Base-by-base conservation (phyloP, 2,888 invertebrate species). In the Helobdella robusta region DNA sequence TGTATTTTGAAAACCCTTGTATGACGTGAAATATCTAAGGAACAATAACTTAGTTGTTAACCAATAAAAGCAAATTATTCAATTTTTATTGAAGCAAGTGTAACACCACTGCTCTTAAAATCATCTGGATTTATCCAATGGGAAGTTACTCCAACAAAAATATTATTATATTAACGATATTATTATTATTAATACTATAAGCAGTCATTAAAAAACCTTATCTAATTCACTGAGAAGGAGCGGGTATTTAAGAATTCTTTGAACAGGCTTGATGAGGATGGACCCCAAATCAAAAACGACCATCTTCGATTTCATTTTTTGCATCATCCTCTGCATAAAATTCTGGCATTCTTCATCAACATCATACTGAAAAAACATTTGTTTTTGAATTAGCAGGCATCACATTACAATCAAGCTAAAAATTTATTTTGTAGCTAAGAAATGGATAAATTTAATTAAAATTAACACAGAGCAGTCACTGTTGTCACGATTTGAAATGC, bases 221-320 rank as follows among this genome's bases (percentile, higher is more conserved):
- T 82, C 76, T 65, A 85, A 75, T 73, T 84, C 83, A 71, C 83
- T 82, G 46, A 72, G 75, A 68, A 85, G 81, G 18, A 85, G 77
- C 2, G 84, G 84, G 74, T 85, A 85, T 70, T 84, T 85, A 20
- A 84, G 78, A 69, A 85, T 83, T 70, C 85, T 77, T 75, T 85
- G 85, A 1, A 85, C 83, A 18, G 85, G 85, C 75, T 84, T 84
- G 67, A 84, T 84, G 15, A 85, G 77, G 69, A 84, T 79, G 0
- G 84, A 83, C 63, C 82, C 82, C 75, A 85, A 80, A 72, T 84
- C 84, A 74, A 85, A 84, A 34, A 76, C 74, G 56, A 76, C 76
- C 44, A 74, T 75, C 59, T 74, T 71, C 50, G 75, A 70, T 61
- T 75, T 69, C 71, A 81, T 74, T 28, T 71, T 70, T 56, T 75